Evolutionary conservation across 2,888 invertebrate species (phyloP).

Genomic region (Thymelicus acteon): DNA sequence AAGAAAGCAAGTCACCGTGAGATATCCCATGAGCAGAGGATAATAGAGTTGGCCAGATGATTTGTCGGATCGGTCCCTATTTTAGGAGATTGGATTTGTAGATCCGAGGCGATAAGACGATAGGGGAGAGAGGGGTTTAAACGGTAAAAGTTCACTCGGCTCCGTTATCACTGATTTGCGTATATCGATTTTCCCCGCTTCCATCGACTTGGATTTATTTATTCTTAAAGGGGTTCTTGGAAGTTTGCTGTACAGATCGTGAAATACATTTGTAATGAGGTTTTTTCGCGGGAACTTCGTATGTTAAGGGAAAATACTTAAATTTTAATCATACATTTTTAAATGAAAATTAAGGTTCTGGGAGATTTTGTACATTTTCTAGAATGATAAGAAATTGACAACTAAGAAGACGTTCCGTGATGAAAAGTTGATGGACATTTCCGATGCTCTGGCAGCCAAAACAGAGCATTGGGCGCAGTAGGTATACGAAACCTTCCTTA

Average conservation of each 20-base stretch:
- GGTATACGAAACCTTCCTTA: too few species aligned
- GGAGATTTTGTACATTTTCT: too few species aligned
- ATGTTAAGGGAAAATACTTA: too few species aligned
- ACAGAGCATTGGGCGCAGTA: too few species aligned
- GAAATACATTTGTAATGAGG: slow-evolving; percentile 40
- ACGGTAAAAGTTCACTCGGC: slow-evolving; percentile 51
- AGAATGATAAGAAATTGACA: too few species aligned
- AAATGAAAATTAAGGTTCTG: too few species aligned
- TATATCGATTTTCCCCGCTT: slow-evolving; percentile 71
- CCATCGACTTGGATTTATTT: slow-evolving; percentile 62
- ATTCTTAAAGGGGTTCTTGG: slow-evolving; percentile 49
- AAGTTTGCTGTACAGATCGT: not conserved
- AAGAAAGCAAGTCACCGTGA: slow-evolving; percentile 31
- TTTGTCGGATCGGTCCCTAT: slow-evolving; percentile 85
- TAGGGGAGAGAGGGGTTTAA: slow-evolving; percentile 53
- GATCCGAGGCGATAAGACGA: slow-evolving; percentile 76
- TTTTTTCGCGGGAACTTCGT: slow-evolving; percentile 23
- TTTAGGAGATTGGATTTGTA: slow-evolving; percentile 86
- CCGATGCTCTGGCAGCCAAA: too few species aligned
- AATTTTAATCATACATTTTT: too few species aligned
- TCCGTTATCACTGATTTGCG: slow-evolving; percentile 81
- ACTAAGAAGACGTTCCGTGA: too few species aligned
- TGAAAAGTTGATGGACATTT: too few species aligned
- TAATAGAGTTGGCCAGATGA: slow-evolving; percentile 82
- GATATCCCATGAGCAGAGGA: slow-evolving; percentile 45